Base-by-base conservation (phyloP, 2,113 vertebrate species). In the Callospermophilus lateralis region DNA sequence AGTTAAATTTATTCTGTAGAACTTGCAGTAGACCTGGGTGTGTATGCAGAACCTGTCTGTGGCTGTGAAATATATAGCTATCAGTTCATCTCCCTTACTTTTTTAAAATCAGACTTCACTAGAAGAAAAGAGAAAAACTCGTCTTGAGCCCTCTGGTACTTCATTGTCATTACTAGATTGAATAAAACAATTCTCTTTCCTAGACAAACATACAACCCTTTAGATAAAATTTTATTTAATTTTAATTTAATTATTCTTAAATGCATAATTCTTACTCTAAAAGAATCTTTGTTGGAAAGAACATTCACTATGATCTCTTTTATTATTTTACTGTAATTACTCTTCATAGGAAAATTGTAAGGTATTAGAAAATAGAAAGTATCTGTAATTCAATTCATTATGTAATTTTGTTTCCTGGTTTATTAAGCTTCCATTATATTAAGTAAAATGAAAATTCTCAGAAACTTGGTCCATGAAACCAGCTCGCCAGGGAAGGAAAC, bases 381-480 rank as follows among this genome's bases (percentile, higher is more conserved):
- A 53, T 87, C 11, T 70, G 1, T 90, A 68, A 45, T 86, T 92
- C 53, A 83, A 81, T 76, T 79, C 45, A 55, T 61, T 45, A 65
- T 37, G 16, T 77, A 8, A 86, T 34, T 32, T 65, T 58, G 24
- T 61, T 73, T 13, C 8, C 51, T 48, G 94, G 3, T 90, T 70
- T 53, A 48, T 37, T 80, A 67, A 86, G 0, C 9, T 83, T 79
- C 19, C 12, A 58, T n/a, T 91, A 81, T 63, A 39, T 42, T 32
- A 39, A 72, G 28, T 37, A 53, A 85, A 97, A 42, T 73, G 17
- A 89, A 96, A 95, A 70, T 53, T 92, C 26, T 87, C 42, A 28
- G 91, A 89, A 94, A 85, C 24, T 20, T 80, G 1, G 65, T 87
- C 51, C 13, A 65, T 30, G 94, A 55, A 87, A 13, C 32, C 61